These are phyloP conservation scores for Sphaeridia pumilis DNA, from an alignment of 2,888 invertebrate species.

Conservation along the genomic window DNA sequence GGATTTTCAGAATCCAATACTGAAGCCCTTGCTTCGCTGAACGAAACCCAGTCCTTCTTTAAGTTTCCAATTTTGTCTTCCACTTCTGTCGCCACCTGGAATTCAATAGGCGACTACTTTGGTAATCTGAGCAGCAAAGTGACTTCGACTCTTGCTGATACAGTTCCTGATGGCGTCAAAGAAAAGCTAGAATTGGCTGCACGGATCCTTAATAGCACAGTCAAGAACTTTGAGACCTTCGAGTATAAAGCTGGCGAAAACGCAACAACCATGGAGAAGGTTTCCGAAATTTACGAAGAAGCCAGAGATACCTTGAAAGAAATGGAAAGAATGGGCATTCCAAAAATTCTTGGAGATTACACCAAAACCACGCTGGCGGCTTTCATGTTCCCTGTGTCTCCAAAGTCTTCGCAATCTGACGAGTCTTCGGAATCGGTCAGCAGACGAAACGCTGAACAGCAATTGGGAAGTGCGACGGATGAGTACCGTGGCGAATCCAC, in stretches of 20 bases:
- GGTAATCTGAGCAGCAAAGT: neutral
- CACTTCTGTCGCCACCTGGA: too few species aligned
- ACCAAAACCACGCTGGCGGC: too few species aligned
- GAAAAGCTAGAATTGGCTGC: neutral
- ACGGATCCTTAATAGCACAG: neutral
- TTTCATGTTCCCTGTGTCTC: too few species aligned
- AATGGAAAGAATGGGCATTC: neutral
- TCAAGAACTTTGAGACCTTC: neutral
- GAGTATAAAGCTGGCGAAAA: constrained; percentile 1
- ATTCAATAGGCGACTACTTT: too few species aligned
- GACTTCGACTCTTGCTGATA: neutral
- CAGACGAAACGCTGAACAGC: too few species aligned
- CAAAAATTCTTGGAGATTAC: neutral
- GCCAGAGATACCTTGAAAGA: constrained; percentile 4
- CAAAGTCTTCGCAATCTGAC: too few species aligned
- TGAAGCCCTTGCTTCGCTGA: too few species aligned
- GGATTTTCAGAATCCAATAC: too few species aligned
- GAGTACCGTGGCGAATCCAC: too few species aligned
- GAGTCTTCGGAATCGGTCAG: neutral
- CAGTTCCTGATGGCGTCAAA: neutral
- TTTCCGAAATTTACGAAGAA: constrained; percentile 7
- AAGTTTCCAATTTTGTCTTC: too few species aligned
- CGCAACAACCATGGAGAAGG: constrained; percentile 4
- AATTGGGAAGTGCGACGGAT: too few species aligned
- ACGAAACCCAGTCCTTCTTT: too few species aligned